Percentiles rank a stretch among this genome's conserved stretches.
Evolutionary conservation across 2,113 vertebrate species (phyloP).

Genomic region (Grammomys surdaster): DNA sequence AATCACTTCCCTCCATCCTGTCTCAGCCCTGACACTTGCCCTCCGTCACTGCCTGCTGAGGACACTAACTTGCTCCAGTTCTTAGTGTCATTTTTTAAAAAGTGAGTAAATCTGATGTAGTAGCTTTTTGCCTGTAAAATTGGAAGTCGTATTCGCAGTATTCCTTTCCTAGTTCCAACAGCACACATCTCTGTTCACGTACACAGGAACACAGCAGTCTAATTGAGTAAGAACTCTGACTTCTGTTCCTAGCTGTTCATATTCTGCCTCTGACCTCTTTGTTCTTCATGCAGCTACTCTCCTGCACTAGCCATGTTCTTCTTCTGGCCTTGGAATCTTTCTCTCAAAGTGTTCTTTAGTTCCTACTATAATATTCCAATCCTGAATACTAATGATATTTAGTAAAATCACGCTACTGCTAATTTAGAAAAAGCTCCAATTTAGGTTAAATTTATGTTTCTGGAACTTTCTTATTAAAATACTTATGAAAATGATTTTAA

Average conservation of each 20-base stretch:
- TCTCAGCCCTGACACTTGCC: not conserved
- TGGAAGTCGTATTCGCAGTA: not conserved
- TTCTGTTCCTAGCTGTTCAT: not conserved
- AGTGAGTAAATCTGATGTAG: not conserved
- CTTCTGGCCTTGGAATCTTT: not conserved
- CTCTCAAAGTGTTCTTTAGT: slow-evolving; percentile 45
- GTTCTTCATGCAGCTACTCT: not conserved
- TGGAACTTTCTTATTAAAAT: slow-evolving; percentile 12
- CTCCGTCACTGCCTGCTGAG: not conserved
- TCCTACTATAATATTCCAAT: not conserved
- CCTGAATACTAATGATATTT: slow-evolving; percentile 38
- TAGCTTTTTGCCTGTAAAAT: not conserved
- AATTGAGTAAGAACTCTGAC: not conserved
- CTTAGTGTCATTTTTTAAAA: not conserved
- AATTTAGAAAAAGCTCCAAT: slow-evolving; percentile 42
- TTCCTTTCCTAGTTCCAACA: not conserved
- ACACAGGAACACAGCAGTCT: not conserved
- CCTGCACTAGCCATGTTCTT: not conserved
- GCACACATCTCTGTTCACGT: not conserved
- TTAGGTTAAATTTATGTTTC: slow-evolving; percentile 49
- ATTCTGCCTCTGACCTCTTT: not conserved
- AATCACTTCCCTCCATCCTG: slow-evolving; percentile 17
- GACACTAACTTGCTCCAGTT: not conserved
- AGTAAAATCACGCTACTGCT: not conserved
- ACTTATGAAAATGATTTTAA: slow-evolving; percentile 5